Percentiles rank a stretch among this genome's conserved stretches.
Evolutionary conservation across 2,797 vertebrate genomes (phyloP).

Genomic region (Chromobotia macracanthus): DNA sequence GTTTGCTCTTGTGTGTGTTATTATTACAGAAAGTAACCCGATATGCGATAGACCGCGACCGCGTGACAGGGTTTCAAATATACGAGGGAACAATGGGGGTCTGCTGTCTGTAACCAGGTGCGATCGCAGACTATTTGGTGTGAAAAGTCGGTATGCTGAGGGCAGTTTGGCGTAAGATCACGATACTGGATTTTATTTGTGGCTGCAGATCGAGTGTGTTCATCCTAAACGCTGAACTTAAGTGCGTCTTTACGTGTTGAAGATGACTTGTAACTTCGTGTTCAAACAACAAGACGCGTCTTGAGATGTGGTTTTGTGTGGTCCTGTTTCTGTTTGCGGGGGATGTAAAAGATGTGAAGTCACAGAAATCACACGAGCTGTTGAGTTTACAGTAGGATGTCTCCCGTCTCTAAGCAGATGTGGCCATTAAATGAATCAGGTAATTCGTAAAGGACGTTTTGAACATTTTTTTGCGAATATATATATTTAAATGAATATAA

Average conservation of each 20-base stretch:
- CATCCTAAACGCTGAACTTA: neutral
- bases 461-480: neutral
- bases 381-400: neutral
- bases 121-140: neutral
- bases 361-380: neutral
- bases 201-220: neutral
- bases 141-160: neutral
- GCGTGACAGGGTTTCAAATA: neutral
- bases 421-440: neutral
- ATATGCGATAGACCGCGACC: neutral
- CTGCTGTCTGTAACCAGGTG: constrained; percentile 6
- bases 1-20: neutral
- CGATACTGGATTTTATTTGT: neutral
- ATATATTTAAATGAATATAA: neutral
- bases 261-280: neutral
- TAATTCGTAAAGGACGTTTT: neutral
- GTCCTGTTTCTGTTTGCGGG: neutral
- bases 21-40: constrained; percentile 24
- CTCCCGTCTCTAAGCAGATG: neutral
- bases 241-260: neutral
- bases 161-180: neutral
- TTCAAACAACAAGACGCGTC: neutral
- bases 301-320: neutral
- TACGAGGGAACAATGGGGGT: neutral
- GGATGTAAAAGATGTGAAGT: neutral